These are phyloP conservation scores for Anadara kagoshimensis DNA, from an alignment of 1,140 invertebrate genomes.

Conservation along the genomic window DNA sequence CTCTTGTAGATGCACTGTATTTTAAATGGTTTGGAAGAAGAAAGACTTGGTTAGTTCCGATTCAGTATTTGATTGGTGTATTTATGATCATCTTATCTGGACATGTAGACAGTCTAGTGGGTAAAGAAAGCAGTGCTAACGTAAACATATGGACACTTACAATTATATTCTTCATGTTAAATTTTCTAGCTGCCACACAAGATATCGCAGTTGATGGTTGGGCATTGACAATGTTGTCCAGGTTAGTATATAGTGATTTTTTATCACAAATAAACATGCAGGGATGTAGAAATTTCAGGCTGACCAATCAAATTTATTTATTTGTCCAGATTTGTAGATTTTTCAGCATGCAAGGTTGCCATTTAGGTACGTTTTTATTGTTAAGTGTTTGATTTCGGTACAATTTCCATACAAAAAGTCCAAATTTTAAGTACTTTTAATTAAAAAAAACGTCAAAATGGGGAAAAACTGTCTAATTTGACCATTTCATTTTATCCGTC, in stretches of 20 bases:
- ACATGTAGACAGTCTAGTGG: constrained; percentile 54
- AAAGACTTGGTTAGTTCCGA: constrained; percentile 98
- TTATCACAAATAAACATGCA: too few species aligned
- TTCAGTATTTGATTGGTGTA: constrained; percentile 83
- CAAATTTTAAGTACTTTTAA: too few species aligned
- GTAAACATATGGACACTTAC: constrained; percentile 90
- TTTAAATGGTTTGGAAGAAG: constrained; percentile 88
- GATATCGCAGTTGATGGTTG: constrained; percentile 99
- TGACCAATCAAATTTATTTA: too few species aligned
- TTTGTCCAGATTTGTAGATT: too few species aligned
- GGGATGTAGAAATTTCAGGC: too few species aligned
- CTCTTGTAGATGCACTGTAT: constrained; percentile 95
- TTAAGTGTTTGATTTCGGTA: too few species aligned
- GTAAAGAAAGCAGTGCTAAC: constrained; percentile 45
- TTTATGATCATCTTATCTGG: constrained; percentile 68
- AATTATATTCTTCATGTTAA: constrained; percentile 90
- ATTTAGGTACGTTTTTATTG: too few species aligned
- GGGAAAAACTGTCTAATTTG: too few species aligned
- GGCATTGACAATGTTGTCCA: constrained; percentile 98
- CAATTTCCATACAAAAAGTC: too few species aligned
- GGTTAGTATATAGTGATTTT: constrained; percentile 74
- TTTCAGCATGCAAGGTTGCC: too few species aligned
- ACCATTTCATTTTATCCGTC: too few species aligned
- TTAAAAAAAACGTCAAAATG: too few species aligned
- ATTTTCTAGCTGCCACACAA: constrained; percentile 98